Base-by-base conservation (phyloP, 2,888 invertebrate species). In the Cancer borealis region DNA sequence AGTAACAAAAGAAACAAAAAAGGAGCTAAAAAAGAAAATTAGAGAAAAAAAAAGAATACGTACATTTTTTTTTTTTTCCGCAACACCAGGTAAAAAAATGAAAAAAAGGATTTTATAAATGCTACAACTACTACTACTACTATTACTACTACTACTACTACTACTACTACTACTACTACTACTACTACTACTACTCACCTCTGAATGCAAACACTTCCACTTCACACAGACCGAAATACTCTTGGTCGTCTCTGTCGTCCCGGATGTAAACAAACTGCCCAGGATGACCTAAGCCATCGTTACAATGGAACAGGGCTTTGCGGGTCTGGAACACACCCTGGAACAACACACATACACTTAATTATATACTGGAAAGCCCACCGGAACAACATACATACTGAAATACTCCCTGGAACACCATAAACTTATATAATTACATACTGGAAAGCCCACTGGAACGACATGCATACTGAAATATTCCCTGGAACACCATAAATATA, bases 141-240 rank as follows among this genome's bases (percentile, higher is more conserved):
- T 66, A 66, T 6, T 66, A 66, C 66, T 66, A 66, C 10, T 30
- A 79, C 79, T 12, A 26, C 79, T 79, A 26, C 79, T 30, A 79
- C 79, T 79, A 79, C 79, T 12, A 79, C 17, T 84, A 39, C 84
- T 39, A 45, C 73, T 0, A 84, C 84, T 84, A 84, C 84, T 14
- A 14, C 84, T 39, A 84, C 84, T 84, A 84, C 84, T 39, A 26
- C n/a, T 26, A 54, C 96, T 95, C 92, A 96, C 96, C 96, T 96
- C 96, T 96, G 89, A 96, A 96, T 6, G 96, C 96, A 93, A 96
- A 96, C 8, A 96, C 96, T 94, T 96, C 96, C 6, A 96, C 96
- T 95, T 96, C 96, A 94, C 96, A 96, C 6, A 96, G 96, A 8
- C 96, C 96, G 95, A 96, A 96, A 94, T 96, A 96, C 60, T 96